Conservation (phyloP, 2,888 invertebrate genomes). For the Melolontha melolontha region DNA sequence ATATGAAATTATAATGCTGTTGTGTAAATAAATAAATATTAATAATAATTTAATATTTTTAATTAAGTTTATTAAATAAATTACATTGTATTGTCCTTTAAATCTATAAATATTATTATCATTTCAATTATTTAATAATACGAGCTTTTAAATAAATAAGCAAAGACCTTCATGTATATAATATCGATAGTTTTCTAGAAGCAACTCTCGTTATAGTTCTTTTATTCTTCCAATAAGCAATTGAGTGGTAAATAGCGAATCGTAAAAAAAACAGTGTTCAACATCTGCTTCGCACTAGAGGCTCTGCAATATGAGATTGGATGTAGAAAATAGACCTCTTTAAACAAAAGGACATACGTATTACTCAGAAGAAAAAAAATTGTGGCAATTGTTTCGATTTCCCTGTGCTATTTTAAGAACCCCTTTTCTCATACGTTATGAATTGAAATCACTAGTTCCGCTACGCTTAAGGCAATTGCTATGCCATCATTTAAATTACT, state of each 20-base stretch:
- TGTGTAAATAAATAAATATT: too few species aligned
- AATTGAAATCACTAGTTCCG: constrained; percentile 4
- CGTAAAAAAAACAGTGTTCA: not conserved
- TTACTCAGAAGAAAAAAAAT: constrained; percentile 9
- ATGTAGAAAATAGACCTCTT: constrained; percentile 9
- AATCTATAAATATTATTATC: not conserved
- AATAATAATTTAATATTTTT: too few species aligned
- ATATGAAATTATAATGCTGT: too few species aligned
- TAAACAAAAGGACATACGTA: constrained; percentile 11
- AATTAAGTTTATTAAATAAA: too few species aligned
- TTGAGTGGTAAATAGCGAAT: constrained; percentile 6
- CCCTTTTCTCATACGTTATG: not conserved
- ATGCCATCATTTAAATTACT: too few species aligned
- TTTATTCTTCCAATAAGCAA: not conserved
- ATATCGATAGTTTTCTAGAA: too few species aligned
- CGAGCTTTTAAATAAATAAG: too few species aligned
- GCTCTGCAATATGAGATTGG: not conserved
- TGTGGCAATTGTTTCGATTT: constrained; percentile 8
- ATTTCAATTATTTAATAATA: too few species aligned
- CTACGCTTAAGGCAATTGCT: too few species aligned
- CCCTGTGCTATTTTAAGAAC: not conserved
- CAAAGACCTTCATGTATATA: too few species aligned
- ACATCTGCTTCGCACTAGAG: constrained; percentile 1
- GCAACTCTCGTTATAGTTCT: not conserved
- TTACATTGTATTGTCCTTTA: too few species aligned